phyloP scores from a whole-genome alignment of 2,888 invertebrate species.

The Sinelater perroti region DNA sequence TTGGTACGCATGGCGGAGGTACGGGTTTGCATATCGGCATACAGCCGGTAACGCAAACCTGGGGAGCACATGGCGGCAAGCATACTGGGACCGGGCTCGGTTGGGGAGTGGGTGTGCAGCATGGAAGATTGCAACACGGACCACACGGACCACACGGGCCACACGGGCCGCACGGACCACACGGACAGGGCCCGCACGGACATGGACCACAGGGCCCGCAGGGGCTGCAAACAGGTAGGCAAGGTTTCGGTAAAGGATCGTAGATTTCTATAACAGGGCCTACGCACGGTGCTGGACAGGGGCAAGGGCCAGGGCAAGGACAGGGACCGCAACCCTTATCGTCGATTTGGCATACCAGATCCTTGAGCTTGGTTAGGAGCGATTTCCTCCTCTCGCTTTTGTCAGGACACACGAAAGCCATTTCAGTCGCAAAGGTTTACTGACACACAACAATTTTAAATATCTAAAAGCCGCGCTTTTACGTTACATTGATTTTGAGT shows the following conservation, averaged over 20 bases:
- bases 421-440: slow-evolving; percentile 14
- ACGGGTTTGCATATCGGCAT: slow-evolving; percentile 58
- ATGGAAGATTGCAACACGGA: slow-evolving; percentile 58
- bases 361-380: slow-evolving; percentile 52
- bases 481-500: slow-evolving; percentile 38
- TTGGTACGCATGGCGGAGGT: slow-evolving; percentile 63
- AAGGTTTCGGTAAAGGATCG: slow-evolving; percentile 66
- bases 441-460: slow-evolving; percentile 35
- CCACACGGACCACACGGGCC: slow-evolving; percentile 62
- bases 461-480: slow-evolving; percentile 20
- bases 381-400: slow-evolving; percentile 50
- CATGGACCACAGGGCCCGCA: slow-evolving; percentile 60
- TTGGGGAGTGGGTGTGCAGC: slow-evolving; percentile 58
- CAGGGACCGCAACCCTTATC: slow-evolving; percentile 50
- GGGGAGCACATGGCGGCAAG: slow-evolving; percentile 51
- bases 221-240: slow-evolving; percentile 66
- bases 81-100: slow-evolving; percentile 59
- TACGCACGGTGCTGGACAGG: slow-evolving; percentile 56
- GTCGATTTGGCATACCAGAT: slow-evolving; percentile 53
- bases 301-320: slow-evolving; percentile 60
- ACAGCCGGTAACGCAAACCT: slow-evolving; percentile 66
- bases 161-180: slow-evolving; percentile 61
- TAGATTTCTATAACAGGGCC: slow-evolving; percentile 62
- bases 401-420: slow-evolving; percentile 39
- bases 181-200: slow-evolving; percentile 59